A percentile compares a stretch with the other conserved stretches of the same genome.
Conservation (phyloP, 2,888 invertebrate species). For the Patella caerulea region DNA sequence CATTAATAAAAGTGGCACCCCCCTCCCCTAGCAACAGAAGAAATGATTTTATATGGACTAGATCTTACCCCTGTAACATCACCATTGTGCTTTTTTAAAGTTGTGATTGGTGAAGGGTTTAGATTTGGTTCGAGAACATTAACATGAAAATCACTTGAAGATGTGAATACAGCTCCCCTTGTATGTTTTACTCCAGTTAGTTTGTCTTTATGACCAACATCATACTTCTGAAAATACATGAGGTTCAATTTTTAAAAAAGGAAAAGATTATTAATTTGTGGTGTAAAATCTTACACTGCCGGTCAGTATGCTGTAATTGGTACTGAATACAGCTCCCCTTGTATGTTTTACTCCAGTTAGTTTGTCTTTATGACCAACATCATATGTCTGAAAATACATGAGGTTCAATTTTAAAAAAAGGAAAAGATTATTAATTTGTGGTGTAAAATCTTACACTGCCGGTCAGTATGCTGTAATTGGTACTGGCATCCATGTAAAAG, state of each 20-base stretch:
- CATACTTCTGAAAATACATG: slow-evolving; percentile 53
- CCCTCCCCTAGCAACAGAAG: not conserved
- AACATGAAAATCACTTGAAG: slow-evolving; percentile 59
- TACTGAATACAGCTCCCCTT: slow-evolving; percentile 49
- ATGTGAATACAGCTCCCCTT: slow-evolving; percentile 64
- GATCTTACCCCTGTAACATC: slow-evolving; percentile 60
- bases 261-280: not conserved
- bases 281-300: too few species aligned
- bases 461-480: too few species aligned
- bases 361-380: slow-evolving; percentile 61
- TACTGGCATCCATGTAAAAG: too few species aligned
- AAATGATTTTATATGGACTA: not conserved
- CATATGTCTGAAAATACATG: slow-evolving; percentile 53
- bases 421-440: not conserved
- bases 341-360: slow-evolving; percentile 60
- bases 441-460: too few species aligned
- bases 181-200: slow-evolving; percentile 60
- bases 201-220: slow-evolving; percentile 61
- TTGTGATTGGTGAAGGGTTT: slow-evolving; percentile 56
- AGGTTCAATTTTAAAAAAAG: not conserved
- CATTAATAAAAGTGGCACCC: not conserved
- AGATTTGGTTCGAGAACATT: slow-evolving; percentile 60
- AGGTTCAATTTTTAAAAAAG: not conserved
- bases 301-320: too few species aligned
- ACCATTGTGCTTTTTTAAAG: slow-evolving; percentile 47